phyloP scores from a whole-genome alignment of 1,140 invertebrate genomes.

The Drosophila micromelanica region DNA sequence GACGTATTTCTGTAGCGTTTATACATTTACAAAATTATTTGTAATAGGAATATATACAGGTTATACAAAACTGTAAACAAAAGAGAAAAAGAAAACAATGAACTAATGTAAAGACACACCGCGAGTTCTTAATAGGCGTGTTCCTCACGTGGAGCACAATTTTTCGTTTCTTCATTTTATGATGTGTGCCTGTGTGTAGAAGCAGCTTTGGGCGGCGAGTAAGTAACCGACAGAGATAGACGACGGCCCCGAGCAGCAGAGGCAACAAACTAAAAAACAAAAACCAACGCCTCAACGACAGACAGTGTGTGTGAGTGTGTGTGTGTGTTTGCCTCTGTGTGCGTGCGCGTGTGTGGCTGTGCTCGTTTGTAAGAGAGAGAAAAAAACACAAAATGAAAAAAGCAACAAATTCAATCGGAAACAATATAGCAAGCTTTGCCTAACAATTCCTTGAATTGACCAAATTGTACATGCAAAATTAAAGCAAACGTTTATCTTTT shows the following conservation, averaged over 20 bases:
- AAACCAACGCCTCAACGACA: slow-evolving; percentile 65
- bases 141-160: slow-evolving; percentile 72
- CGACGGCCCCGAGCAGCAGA: slow-evolving; percentile 31
- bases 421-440: slow-evolving; percentile 59
- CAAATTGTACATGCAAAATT: slow-evolving; percentile 75
- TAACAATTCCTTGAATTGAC: slow-evolving; percentile 55
- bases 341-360: background rate
- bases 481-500: slow-evolving; percentile 62
- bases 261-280: slow-evolving; percentile 55
- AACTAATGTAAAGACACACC: slow-evolving; percentile 70
- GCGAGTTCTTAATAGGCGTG: slow-evolving; percentile 52
- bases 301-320: background rate
- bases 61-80: slow-evolving; percentile 40
- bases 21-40: slow-evolving; percentile 74
- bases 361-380: background rate
- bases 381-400: slow-evolving; percentile 17
- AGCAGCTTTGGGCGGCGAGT: slow-evolving; percentile 56
- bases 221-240: slow-evolving; percentile 55
- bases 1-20: slow-evolving; percentile 62
- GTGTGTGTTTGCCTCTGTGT: background rate
- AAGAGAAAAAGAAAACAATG: slow-evolving; percentile 52
- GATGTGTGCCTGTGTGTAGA: slow-evolving; percentile 56
- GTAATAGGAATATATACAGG: slow-evolving; percentile 58
- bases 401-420: slow-evolving; percentile 25
- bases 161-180: slow-evolving; percentile 75